phyloP scores from a whole-genome alignment of 2,888 invertebrate genomes.

The Cataglyphis livida region DNA sequence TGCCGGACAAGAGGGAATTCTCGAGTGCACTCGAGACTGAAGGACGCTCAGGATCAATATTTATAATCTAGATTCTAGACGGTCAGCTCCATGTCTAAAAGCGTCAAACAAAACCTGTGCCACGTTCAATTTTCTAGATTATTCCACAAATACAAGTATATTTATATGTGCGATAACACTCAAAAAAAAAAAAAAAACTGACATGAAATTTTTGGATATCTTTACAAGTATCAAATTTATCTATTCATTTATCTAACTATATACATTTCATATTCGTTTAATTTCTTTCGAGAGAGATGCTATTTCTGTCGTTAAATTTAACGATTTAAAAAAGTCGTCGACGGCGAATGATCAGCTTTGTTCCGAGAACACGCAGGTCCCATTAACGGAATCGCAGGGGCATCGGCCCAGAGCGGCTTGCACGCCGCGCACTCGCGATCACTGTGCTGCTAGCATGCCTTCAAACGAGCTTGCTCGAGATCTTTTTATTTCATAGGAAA shows the following conservation, averaged over 20 bases:
- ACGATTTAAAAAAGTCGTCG: slow-evolving; percentile 19
- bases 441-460: slow-evolving; percentile 40
- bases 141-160: neutral
- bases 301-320: slow-evolving; percentile 15
- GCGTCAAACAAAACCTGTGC: slow-evolving; percentile 71
- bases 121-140: slow-evolving; percentile 20
- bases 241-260: neutral
- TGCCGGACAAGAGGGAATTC: slow-evolving; percentile 81
- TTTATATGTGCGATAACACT: neutral
- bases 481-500: slow-evolving; percentile 39
- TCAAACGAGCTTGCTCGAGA: slow-evolving; percentile 40
- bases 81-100: slow-evolving; percentile 76
- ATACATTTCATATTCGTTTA: neutral
- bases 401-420: slow-evolving; percentile 28
- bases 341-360: slow-evolving; percentile 41
- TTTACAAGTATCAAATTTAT: neutral
- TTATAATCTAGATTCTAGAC: slow-evolving; percentile 84
- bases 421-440: slow-evolving; percentile 29
- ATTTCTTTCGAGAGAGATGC: neutral
- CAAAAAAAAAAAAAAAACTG: neutral
- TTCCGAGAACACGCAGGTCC: slow-evolving; percentile 39
- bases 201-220: neutral
- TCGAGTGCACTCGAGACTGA: slow-evolving; percentile 81
- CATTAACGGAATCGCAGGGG: slow-evolving; percentile 49
- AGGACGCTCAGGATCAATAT: slow-evolving; percentile 84